Evolutionary conservation across 2,888 invertebrate genomes (phyloP).

Genomic region (Agrypnus murinus): DNA sequence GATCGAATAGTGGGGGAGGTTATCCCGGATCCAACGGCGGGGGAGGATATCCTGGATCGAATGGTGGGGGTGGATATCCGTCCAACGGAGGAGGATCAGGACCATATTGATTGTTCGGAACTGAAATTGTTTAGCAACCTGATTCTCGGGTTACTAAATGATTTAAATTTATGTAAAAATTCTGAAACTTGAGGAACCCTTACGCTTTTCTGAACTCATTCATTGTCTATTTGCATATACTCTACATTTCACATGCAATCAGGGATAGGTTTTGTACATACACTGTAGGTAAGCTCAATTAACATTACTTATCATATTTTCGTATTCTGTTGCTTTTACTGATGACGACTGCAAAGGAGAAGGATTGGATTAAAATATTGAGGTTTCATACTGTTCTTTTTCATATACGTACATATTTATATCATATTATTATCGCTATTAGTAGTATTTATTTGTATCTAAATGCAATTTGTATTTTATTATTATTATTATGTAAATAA

Average conservation of each 20-base stretch:
- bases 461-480: background rate
- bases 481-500: slow-evolving; percentile 13
- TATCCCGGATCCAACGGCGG: slow-evolving; percentile 18
- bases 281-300: slow-evolving; percentile 24
- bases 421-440: background rate
- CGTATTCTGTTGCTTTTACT: slow-evolving; percentile 10
- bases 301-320: slow-evolving; percentile 3
- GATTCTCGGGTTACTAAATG: slow-evolving; percentile 31
- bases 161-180: slow-evolving; percentile 22
- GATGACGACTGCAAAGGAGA: slow-evolving; percentile 35
- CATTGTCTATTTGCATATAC: background rate
- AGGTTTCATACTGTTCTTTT: slow-evolving; percentile 1
- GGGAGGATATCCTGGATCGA: slow-evolving; percentile 51
- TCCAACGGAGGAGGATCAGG: slow-evolving; percentile 41
- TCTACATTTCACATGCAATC: background rate
- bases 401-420: slow-evolving; percentile 1
- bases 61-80: background rate
- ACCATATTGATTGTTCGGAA: slow-evolving; percentile 57
- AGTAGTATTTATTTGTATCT: slow-evolving; percentile 3
- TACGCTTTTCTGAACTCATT: too few species aligned
- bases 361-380: slow-evolving; percentile 11
- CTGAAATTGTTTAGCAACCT: slow-evolving; percentile 50
- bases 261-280: slow-evolving; percentile 26
- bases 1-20: background rate
- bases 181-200: slow-evolving; percentile 7